A percentile compares a stretch with the other conserved stretches of the same genome.
These are phyloP conservation scores for Zootermopsis nevadensis DNA, from an alignment of 2,888 invertebrate species.

Conservation along the genomic window DNA sequence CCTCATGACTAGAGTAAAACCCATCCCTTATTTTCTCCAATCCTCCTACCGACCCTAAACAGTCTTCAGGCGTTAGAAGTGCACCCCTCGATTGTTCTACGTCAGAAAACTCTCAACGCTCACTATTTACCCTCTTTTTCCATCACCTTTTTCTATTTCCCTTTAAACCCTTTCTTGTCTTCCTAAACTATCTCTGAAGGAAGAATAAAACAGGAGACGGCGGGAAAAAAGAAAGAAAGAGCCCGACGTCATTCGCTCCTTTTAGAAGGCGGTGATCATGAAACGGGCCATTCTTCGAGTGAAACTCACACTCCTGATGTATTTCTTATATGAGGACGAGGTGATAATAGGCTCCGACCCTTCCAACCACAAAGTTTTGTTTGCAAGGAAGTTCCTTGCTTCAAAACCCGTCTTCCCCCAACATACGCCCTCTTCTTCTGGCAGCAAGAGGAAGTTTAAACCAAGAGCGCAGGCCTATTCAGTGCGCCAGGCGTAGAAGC, in stretches of 20 bases:
- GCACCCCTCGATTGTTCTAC: not conserved
- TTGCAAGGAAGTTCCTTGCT: constrained; percentile 16
- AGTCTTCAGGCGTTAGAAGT: not conserved
- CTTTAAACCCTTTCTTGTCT: constrained; percentile 16
- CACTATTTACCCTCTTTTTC: not conserved
- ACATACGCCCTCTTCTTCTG: not conserved
- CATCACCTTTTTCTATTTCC: constrained; percentile 4
- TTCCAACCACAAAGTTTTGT: not conserved
- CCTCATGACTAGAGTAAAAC: not conserved
- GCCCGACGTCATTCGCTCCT: not conserved
- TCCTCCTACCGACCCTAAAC: not conserved
- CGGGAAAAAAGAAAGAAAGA: not conserved
- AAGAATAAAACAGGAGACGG: constrained; percentile 11
- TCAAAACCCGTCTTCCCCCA: not conserved
- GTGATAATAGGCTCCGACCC: not conserved
- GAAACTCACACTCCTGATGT: not conserved
- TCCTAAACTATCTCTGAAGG: constrained; percentile 7
- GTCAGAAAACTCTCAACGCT: constrained; percentile 14
- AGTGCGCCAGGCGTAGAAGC: not conserved
- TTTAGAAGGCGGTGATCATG: not conserved
- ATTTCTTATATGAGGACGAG: not conserved
- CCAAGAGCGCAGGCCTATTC: constrained; percentile 5
- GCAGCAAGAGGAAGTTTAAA: not conserved
- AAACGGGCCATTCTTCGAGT: not conserved
- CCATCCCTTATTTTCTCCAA: not conserved